Base-by-base conservation (phyloP, 2,888 invertebrate genomes). In the Synanthedon myopaeformis region DNA sequence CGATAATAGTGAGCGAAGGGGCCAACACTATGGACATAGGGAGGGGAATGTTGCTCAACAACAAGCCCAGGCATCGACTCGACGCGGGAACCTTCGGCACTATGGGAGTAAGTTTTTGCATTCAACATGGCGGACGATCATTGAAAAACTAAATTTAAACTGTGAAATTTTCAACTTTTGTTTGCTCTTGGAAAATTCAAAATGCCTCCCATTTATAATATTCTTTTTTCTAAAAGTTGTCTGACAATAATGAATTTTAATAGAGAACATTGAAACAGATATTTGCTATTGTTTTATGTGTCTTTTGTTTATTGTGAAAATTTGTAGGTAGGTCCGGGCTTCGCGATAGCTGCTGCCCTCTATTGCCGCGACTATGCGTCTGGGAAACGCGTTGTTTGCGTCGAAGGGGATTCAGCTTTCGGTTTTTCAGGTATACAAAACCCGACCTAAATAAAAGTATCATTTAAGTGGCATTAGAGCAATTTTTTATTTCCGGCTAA, bases 21-120 rank as follows among this genome's bases (percentile, higher is more conserved):
- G 98, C 98, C 42, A 98, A 98, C 79, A 99, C 98, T 0, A 99
- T 99, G 99, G 98, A 99, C 73, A 98, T 98, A 70, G 98, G 98
- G 0, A 90, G 98, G 51, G 92, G 96, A 0, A 91, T 98, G 82
- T 82, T 98, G 42, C 85, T 92, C n/a, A 97, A 98, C 75, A 90
- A 90, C 62, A 85, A 92, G 60, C 96, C 98, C 0, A 88, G 97
- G 49, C 97, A 96, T 71, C 90, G 98, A 56, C 88, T 98, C 4
- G 98, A 98, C 79, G 98, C 98, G 5, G 98, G 97, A 54, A 96
- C 97, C 3, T 98, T 97, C 79, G 98, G 98, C 13, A 98, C 98
- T 1, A 98, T 98, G 97, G 97, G 97, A 45, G 96, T 90, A 59
- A 74, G 84, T 72, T 45, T 52, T 45, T 35, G 10, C 6, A 35